Base-by-base conservation (phyloP, 64 coral and sea anemone genomes). In the Platygyra sinensis region DNA sequence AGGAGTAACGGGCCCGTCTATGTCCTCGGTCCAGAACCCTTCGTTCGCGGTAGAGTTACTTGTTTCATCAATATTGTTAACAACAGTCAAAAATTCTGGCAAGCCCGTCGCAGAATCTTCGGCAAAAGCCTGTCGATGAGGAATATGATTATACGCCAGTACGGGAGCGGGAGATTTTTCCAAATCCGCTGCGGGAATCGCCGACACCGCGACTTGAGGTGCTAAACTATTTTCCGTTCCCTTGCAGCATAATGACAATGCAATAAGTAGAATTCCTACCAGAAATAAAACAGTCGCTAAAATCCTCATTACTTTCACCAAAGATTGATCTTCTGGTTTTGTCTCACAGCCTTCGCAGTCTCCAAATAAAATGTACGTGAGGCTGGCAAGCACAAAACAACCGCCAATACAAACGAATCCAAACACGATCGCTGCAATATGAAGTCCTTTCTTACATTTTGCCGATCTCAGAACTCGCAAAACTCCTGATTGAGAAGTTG, bases 361-460 rank as follows among this genome's bases (percentile, higher is more conserved):
- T 63, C 85, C 90, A 22, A 92, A 71, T 52, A 92, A 86, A 78
- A 92, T 86, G 38, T 92, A 92, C 19, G 90, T 78, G 31, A 83
- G 85, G 0, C 82, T 86, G 12, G 90, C 90, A 32, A 92, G 62
- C 24, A 87, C 83, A 52, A 92, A 92, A 64, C 90, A 92, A 8
- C 75, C 90, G 7, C 84, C 69, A 74, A 92, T 92, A n/a, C 75
- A 29, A 28, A 87, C 13, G 59, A 92, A 83, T 49, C 90, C 90
- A 16, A 92, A 60, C 39, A 86, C 75, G 57, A 92, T 80, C 10
- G 81, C 63, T 1, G 63, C 20, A 14, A 85, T 36, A 30, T 85
- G 81, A 10, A 85, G 81, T 32, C 81, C 30, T 63, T 85, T 85
- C 15, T 51, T 71, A 14, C 33, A 85, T 71, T 52, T 85, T 64